Percentiles rank a stretch among this genome's conserved stretches.
Conservation (phyloP, 2,888 invertebrate genomes). For the Troides helena region DNA sequence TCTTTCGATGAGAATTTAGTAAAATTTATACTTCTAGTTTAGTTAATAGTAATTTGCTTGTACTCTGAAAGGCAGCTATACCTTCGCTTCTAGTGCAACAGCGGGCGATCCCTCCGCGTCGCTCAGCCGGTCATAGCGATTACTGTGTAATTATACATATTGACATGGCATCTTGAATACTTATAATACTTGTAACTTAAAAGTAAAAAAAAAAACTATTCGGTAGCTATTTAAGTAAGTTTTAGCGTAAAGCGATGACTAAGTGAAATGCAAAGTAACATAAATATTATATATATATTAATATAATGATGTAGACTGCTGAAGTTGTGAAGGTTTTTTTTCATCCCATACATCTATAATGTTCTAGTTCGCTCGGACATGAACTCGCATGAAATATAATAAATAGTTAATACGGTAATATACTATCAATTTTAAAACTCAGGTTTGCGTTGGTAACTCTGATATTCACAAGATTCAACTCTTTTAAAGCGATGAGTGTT, state of each 20-base stretch:
- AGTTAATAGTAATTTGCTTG: constrained; percentile 26
- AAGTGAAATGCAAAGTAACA: constrained; percentile 49
- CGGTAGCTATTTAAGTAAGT: constrained; percentile 72
- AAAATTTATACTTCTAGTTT: constrained; percentile 20
- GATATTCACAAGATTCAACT: too few species aligned
- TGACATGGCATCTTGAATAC: constrained; percentile 62
- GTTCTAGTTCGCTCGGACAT: constrained; percentile 33
- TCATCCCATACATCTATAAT: constrained; percentile 38
- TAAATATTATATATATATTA: constrained; percentile 42
- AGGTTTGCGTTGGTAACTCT: too few species aligned
- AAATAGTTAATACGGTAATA: not conserved
- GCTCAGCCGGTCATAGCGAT: constrained; percentile 41
- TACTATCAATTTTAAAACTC: not conserved
- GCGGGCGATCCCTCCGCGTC: constrained; percentile 40
- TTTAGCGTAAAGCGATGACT: constrained; percentile 56
- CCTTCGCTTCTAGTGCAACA: constrained; percentile 34
- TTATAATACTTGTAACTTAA: constrained; percentile 70
- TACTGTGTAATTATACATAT: constrained; percentile 59
- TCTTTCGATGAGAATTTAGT: constrained; percentile 5
- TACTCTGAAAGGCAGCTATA: constrained; percentile 15
- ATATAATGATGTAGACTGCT: constrained; percentile 52
- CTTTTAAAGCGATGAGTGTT: too few species aligned
- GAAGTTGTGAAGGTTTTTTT: constrained; percentile 41
- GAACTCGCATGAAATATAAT: constrained; percentile 1
- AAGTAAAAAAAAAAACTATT: constrained; percentile 55